Conservation (phyloP, 1,140 invertebrate genomes). For the Panulirus ornatus region DNA sequence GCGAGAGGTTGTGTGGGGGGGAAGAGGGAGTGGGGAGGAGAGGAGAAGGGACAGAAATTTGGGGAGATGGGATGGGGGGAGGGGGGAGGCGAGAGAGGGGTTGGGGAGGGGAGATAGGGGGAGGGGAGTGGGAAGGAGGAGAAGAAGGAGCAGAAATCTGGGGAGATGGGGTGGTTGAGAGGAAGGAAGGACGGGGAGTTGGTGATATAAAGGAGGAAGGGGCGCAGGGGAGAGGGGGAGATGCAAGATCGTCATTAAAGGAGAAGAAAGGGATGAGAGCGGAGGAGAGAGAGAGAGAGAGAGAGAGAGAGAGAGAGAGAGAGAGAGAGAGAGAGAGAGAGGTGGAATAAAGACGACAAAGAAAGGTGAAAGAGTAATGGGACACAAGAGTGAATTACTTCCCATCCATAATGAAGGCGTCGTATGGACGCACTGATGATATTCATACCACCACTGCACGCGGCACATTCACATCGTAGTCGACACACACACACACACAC, state of each 20-base stretch:
- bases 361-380: not conserved
- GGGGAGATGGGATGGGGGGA: no score
- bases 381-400: not conserved
- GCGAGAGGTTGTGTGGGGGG: no score
- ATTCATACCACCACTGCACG: not conserved
- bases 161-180: not conserved
- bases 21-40: no score
- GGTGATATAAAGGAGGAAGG: not conserved
- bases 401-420: no score
- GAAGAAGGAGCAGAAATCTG: not conserved
- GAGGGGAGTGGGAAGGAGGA: constrained; percentile 8
- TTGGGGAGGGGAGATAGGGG: no score
- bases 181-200: not conserved
- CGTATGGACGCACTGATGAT: no score
- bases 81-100: no score
- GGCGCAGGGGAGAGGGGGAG: not conserved
- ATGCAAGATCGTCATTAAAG: not conserved
- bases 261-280: not conserved
- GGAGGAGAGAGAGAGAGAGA: not conserved
- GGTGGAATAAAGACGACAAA: not conserved
- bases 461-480: not conserved
- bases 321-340: constrained; percentile 13
- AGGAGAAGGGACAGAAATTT: no score
- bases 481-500: constrained; percentile 5
- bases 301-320: no score